Base-by-base conservation (phyloP, 2,113 vertebrate species). In the Syngnathoides biaculeatus region DNA sequence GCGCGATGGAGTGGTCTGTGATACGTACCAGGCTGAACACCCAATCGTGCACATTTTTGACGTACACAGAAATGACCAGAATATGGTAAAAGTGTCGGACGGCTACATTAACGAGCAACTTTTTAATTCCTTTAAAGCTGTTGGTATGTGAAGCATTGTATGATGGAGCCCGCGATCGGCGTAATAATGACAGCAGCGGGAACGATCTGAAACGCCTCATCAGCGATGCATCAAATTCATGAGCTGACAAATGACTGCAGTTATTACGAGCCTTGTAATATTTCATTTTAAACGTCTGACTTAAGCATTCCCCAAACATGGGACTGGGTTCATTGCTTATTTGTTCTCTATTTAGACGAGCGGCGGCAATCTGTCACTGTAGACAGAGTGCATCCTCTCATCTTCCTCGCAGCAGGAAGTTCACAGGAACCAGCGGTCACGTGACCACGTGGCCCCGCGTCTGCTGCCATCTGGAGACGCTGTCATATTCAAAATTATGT, bases 391-490 rank as follows among this genome's bases (percentile, higher is more conserved):
- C 65, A 38, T 68, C 59, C 65, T 67, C 73, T 67, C 70, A 35
- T 78, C 62, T 22, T 78, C 71, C 78, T 82, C 17, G 45, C 81
- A 71, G 74, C 64, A 3, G 66, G 70, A 59, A 71, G 61, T 4
- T 24, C 38, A 9, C 62, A 47, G 64, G 70, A 72, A 57, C 48
- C 74, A 56, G 64, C 48, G 69, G 84, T 84, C 83, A 79, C 71
- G 68, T 86, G 84, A 77, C 52, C 72, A n/a, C n/a, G n/a, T 3
- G 24, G 74, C 75, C 80, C 63, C 66, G 53, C 58, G 69, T 77
- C 78, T 65, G 19, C 71, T 58, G 79, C 87, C 91, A 92, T 89
- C 89, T 90, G 89, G 84, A 90, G 80, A 87, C 50, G 9, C 77
- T 83, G 84, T 87, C 87, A 84, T 69, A 72, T 60, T 27, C 40